These are phyloP conservation scores for Chloropsis hardwickii DNA, from an alignment of 2,113 vertebrate species.

Conservation along the genomic window DNA sequence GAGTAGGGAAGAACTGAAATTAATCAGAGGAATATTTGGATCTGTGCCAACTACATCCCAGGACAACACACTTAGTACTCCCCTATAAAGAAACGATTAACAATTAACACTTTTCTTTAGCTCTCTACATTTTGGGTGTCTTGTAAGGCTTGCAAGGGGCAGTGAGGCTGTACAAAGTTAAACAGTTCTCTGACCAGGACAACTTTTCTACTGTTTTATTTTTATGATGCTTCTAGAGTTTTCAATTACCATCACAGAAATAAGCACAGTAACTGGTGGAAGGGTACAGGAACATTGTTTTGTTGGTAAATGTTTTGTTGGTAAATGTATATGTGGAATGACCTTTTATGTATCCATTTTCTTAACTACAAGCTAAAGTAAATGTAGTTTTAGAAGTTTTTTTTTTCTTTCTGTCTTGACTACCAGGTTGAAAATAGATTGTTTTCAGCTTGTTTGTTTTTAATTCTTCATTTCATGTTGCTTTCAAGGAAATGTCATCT, in stretches of 20 bases:
- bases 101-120: background rate
- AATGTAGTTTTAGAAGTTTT: background rate
- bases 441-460: constrained; percentile 4
- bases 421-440: background rate
- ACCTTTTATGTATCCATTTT: background rate
- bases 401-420: background rate
- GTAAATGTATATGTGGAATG: background rate
- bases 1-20: background rate
- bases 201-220: background rate
- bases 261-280: background rate
- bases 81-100: background rate
- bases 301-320: background rate
- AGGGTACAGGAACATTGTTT: background rate
- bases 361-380: background rate
- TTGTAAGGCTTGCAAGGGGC: background rate
- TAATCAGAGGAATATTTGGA: background rate
- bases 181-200: background rate
- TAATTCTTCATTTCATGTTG: background rate
- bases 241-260: background rate
- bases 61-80: background rate
- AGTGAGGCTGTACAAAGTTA: background rate
- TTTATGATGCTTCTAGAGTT: background rate
- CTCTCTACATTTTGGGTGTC: background rate
- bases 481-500: constrained; percentile 49
- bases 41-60: background rate